phyloP scores from a whole-genome alignment of 2,113 vertebrate species.

The Onychostruthus taczanowskii region DNA sequence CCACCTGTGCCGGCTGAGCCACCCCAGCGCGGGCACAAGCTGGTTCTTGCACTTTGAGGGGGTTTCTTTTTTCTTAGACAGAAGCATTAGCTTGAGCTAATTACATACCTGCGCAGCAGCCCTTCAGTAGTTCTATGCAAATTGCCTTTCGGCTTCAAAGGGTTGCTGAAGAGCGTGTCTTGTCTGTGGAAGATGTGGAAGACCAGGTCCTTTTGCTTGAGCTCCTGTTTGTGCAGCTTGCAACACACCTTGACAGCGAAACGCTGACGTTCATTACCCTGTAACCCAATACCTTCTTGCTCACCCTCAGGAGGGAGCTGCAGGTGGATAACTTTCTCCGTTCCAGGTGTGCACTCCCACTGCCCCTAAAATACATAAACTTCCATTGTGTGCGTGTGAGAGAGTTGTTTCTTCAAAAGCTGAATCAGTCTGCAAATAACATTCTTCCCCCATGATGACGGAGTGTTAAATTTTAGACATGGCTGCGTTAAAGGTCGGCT shows the following conservation, averaged over 20 bases:
- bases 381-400: background rate
- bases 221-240: background rate
- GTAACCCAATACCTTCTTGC: background rate
- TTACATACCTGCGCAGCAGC: background rate
- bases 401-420: background rate
- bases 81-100: background rate
- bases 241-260: background rate
- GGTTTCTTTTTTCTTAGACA: background rate
- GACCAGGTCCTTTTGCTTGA: background rate
- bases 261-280: accelerated
- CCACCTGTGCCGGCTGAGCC: background rate
- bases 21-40: background rate
- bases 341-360: background rate
- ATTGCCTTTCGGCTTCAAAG: background rate
- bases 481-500: background rate
- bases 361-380: background rate
- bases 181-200: background rate
- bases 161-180: accelerated
- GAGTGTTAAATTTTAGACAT: accelerated
- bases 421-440: conserved; percentile 36
- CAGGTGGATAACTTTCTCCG: background rate
- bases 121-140: background rate
- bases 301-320: background rate
- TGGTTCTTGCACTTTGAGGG: background rate
- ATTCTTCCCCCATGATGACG: background rate